Percentiles rank a stretch among this genome's conserved stretches.
Conservation (phyloP, 2,797 vertebrate species). For the Mus caroli region DNA sequence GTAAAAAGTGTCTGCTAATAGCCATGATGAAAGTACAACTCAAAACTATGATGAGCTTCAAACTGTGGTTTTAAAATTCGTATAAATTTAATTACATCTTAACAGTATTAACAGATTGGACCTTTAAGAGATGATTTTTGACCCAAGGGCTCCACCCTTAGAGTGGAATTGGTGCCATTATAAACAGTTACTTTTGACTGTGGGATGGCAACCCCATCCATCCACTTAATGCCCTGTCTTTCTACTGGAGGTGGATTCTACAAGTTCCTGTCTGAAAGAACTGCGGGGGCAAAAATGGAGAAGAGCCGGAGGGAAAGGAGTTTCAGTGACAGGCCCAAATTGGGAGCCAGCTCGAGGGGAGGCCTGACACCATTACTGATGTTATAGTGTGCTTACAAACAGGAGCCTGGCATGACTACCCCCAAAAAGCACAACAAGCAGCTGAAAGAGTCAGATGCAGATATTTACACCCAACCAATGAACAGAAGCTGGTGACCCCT, state of each 20-base stretch:
- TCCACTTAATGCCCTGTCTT: neutral
- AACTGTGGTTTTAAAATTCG: neutral
- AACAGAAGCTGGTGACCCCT: neutral
- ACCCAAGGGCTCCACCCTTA: neutral
- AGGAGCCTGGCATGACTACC: neutral
- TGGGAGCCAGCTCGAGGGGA: neutral
- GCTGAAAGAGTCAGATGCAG: neutral
- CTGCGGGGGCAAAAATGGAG: too few species aligned
- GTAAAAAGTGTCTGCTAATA: neutral
- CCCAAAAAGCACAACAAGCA: neutral
- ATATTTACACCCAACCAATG: neutral
- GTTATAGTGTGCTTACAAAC: neutral
- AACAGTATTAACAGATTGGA: neutral
- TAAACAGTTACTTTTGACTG: neutral
- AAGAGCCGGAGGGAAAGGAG: too few species aligned
- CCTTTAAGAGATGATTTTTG: neutral
- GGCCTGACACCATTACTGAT: neutral
- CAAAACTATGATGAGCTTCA: constrained; percentile 4
- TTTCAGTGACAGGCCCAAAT: too few species aligned
- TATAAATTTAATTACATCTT: neutral
- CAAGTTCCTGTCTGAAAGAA: neutral
- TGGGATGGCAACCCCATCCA: neutral
- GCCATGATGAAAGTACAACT: neutral
- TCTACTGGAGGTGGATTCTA: neutral
- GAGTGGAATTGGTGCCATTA: neutral